Evolutionary conservation across 2,113 vertebrate species (phyloP).

Genomic region (Sardina pilchardus): DNA sequence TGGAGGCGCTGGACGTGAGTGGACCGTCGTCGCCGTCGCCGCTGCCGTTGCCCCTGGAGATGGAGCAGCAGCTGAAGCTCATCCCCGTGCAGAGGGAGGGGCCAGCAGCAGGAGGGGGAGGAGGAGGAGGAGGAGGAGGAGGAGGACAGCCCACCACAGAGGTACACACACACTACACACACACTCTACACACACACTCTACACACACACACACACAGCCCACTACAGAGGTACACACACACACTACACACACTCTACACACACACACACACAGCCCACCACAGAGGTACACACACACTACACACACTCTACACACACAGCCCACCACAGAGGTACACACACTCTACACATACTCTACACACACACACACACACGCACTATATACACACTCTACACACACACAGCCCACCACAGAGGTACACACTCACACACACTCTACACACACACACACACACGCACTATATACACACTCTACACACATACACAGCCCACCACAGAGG

Average conservation of each 20-base stretch:
- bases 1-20: constrained; percentile 94
- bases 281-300: neutral
- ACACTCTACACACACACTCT: constrained; percentile 3
- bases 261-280: neutral
- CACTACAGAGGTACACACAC: constrained; percentile 80
- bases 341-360: too few relatives aligned
- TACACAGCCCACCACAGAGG: too few relatives aligned
- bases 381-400: constrained; percentile 12
- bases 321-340: neutral
- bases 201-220: constrained; percentile 56
- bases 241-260: neutral
- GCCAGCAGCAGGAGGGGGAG: too few relatives aligned
- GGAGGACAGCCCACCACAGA: too few relatives aligned
- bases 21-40: constrained; percentile 70
- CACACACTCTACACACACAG: neutral
- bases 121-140: too few relatives aligned
- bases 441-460: too few relatives aligned
- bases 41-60: neutral
- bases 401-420: neutral
- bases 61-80: neutral
- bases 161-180: neutral
- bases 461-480: too few relatives aligned
- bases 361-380: neutral
- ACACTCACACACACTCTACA: neutral
- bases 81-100: neutral